Conservation (phyloP, 1,140 invertebrate species). For the Sinonovacula constricta region DNA sequence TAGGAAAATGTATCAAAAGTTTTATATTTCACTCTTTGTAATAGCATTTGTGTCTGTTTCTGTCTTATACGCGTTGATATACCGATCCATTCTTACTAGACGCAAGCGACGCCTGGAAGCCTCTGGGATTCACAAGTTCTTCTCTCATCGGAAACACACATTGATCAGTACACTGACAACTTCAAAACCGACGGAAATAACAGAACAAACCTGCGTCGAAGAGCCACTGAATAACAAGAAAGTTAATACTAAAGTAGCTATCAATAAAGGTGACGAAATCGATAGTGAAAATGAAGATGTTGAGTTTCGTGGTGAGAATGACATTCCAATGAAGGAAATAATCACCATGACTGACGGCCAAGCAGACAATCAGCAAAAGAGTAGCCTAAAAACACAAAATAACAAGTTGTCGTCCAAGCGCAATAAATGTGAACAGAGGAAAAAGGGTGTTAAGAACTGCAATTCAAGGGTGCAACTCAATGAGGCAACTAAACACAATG, state of each 20-base stretch:
- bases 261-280: not conserved
- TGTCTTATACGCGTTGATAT: conserved; percentile 71
- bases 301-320: not conserved
- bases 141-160: conserved; percentile 41
- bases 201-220: not conserved
- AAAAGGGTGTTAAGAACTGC: not conserved
- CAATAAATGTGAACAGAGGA: not conserved
- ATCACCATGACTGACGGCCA: not conserved
- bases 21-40: conserved; percentile 69
- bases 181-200: not conserved
- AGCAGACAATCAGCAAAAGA: not conserved
- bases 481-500: not conserved
- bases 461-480: not conserved
- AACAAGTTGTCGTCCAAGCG: not conserved
- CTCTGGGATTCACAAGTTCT: conserved; percentile 12
- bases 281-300: not conserved
- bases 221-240: no score
- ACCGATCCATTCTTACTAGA: conserved; percentile 63
- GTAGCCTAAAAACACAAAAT: not conserved
- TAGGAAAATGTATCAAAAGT: conserved; percentile 62
- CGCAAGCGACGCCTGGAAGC: conserved; percentile 52
- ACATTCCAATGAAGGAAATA: not conserved
- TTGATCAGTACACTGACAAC: not conserved
- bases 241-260: no score
- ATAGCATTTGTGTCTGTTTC: conserved; percentile 66